Base-by-base conservation (phyloP, 2,888 invertebrate species). In the Ariolimax columbianus region DNA sequence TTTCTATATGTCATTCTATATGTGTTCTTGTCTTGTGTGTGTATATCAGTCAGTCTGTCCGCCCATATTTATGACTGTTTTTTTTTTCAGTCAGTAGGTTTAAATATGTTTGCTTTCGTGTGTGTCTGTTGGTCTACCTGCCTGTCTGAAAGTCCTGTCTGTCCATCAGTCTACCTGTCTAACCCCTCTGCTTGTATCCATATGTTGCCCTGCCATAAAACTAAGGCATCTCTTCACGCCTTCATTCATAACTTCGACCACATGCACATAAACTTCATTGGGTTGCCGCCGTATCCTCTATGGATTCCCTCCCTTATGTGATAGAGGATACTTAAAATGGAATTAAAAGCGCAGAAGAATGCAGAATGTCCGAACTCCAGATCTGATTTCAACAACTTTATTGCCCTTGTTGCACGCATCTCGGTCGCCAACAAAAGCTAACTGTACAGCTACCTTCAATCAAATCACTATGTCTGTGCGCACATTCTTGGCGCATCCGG, bases 1-100 rank as follows among this genome's bases (percentile, higher is more conserved):
- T 79, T n/a, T n/a, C n/a, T n/a, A n/a, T n/a, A n/a, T n/a, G n/a
- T n/a, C n/a, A n/a, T n/a, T n/a, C n/a, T n/a, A n/a, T n/a, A n/a
- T n/a, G n/a, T n/a, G n/a, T n/a, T n/a, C n/a, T 36, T 79, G n/a
- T 66, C 63, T 63, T 79, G 19, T 79, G 38, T 19, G 30, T 79
- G 38, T 59, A 17, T 79, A 33, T 79, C 59, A 6, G 19, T 59
- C 19, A 17, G 59, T 59, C 59, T 59, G 59, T 59, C 59, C 23
- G 59, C n/a, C 19, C n/a, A 26, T 59, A 11, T 59, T 11, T 59
- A 11, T 7, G 59, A 17, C 59, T 59, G 59, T 59, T 26, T 59
- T 6, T 59, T n/a, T 26, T 59, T 6, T 59, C 59, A 17, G 59
- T 19, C 59, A 17, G 59, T 59, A 11, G 9, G 59, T 59, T 14